phyloP scores from a whole-genome alignment of 2,888 invertebrate genomes.

The Sinentomon sp. region DNA sequence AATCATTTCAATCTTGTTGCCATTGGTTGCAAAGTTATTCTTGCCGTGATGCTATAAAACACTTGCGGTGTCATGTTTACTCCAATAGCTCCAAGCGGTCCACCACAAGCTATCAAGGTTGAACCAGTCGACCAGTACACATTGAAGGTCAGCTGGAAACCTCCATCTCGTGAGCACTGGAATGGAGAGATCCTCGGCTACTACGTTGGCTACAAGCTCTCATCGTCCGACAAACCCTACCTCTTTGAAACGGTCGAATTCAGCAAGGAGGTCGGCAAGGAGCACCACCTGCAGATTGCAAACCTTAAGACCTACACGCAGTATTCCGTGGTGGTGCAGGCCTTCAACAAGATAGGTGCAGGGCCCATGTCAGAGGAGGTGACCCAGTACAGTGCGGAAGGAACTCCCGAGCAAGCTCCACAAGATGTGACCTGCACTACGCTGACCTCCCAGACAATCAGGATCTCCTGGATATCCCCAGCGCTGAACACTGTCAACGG shows the following conservation, averaged over 20 bases:
- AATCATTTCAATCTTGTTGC: no score
- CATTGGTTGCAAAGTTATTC: no score
- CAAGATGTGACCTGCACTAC: conserved; percentile 68
- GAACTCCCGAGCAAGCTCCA: conserved; percentile 69
- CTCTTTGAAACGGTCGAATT: conserved; percentile 76
- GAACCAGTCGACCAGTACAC: conserved; percentile 68
- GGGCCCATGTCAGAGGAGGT: conserved; percentile 72
- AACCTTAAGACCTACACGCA: conserved; percentile 74
- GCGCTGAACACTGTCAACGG: conserved; percentile 76
- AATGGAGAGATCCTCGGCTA: conserved; percentile 74
- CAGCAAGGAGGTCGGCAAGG: conserved; percentile 68
- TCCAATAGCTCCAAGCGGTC: conserved; percentile 18
- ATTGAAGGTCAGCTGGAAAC: conserved; percentile 58
- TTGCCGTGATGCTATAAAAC: no score
- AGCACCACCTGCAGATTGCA: conserved; percentile 52
- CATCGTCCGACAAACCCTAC: conserved; percentile 43
- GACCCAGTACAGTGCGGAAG: conserved; percentile 78
- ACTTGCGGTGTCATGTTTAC: no score
- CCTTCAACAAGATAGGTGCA: conserved; percentile 76
- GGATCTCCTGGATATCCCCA: conserved; percentile 82
- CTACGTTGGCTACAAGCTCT: conserved; percentile 65
- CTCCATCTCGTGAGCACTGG: conserved; percentile 65
- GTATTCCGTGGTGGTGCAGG: conserved; percentile 83
- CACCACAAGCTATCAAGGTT: conserved; percentile 27
- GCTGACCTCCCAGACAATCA: conserved; percentile 72